phyloP scores from a whole-genome alignment of 2,797 vertebrate genomes.

The Pteropus rufus region DNA sequence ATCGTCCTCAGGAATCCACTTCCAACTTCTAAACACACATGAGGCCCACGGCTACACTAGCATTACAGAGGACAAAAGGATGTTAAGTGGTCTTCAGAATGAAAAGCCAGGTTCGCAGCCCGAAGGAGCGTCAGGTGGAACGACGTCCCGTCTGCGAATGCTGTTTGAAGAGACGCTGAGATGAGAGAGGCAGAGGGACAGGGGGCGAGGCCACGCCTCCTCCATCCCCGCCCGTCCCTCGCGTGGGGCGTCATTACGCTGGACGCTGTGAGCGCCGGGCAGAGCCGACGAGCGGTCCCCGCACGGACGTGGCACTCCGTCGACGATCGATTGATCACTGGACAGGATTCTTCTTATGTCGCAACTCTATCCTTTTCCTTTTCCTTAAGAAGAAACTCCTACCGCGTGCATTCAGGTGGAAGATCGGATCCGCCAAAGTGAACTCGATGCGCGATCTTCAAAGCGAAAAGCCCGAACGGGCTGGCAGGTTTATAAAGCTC shows the following conservation, averaged over 20 bases:
- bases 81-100: constrained; percentile 48
- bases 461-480: constrained; percentile 40
- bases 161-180: constrained; percentile 65
- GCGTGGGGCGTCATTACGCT: neutral
- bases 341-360: neutral
- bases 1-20: constrained; percentile 14
- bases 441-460: constrained; percentile 49
- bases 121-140: neutral
- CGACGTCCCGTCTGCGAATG: neutral
- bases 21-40: constrained; percentile 11
- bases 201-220: neutral
- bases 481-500: constrained; percentile 64
- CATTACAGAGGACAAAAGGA: constrained; percentile 56
- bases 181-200: neutral
- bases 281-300: no score
- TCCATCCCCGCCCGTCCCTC: constrained; percentile 5
- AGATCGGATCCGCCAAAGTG: constrained; percentile 38
- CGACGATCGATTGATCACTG: neutral
- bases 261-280: neutral
- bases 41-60: constrained; percentile 48
- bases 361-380: neutral
- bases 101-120: constrained; percentile 33
- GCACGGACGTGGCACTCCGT: no score
- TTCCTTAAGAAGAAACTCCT: neutral
- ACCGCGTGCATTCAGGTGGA: constrained; percentile 24